phyloP scores from a whole-genome alignment of 2,113 vertebrate species.

The Muscicapa adusta region DNA sequence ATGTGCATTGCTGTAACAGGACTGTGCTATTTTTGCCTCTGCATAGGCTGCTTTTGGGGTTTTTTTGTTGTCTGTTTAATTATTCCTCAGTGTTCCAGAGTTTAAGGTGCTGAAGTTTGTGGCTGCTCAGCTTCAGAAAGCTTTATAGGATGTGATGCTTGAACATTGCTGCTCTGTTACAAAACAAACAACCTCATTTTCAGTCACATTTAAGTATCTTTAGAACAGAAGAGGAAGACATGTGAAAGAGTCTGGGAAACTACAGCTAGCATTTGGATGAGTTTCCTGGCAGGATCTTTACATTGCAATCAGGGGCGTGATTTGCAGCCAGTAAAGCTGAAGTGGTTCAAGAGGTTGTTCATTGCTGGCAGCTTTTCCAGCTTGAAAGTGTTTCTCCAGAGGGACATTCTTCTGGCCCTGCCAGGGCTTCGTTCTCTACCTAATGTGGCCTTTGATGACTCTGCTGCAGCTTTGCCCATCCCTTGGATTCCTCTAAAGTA shows the following conservation, averaged over 20 bases:
- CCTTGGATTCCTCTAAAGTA: not conserved
- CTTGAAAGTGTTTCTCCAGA: not conserved
- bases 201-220: not conserved
- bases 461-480: not conserved
- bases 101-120: not conserved
- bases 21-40: not conserved
- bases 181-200: not conserved
- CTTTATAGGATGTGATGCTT: not conserved
- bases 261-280: not conserved
- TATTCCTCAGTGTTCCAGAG: not conserved
- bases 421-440: not conserved
- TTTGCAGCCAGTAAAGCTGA: not conserved
- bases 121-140: not conserved
- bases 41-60: not conserved
- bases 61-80: not conserved
- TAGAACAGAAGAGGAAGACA: not conserved
- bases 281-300: not conserved
- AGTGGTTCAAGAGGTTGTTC: not conserved
- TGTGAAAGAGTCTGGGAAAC: not conserved
- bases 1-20: not conserved
- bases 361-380: not conserved
- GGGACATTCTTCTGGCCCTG: rapidly evolving
- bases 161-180: not conserved
- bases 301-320: not conserved
- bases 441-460: not conserved